Base-by-base conservation (phyloP, 37 sponge, comb jelly and placozoan species). In the Mnemiopsis leidyi region DNA sequence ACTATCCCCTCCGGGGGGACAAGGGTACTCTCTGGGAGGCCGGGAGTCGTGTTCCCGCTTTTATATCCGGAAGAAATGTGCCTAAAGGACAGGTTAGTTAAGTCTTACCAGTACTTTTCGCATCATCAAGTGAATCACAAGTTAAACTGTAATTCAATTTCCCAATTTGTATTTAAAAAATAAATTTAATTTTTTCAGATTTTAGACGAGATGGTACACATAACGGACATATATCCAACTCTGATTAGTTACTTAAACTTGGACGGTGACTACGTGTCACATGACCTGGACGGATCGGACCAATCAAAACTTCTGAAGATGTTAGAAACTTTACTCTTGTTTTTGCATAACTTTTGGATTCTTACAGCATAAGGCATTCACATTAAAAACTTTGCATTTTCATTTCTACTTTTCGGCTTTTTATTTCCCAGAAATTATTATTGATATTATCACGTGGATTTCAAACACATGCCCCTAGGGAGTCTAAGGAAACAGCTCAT, bases 1-100 rank as follows among this genome's bases (percentile, higher is more conserved):
- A 93, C 93, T 93, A 83, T 29, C 93, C 93, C 29, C 82, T 93
- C 23, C 30, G 83, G 7, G 93, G 93, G 18, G 93, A 77, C 48
- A 93, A 93, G 82, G 77, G 36, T 2, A n/a, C 61, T 9, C 61
- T 93, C 1, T 93, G 93, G 93, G 93, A 93, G 25, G 93, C 40
- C 13, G 93, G 82, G 0, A 38, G 32, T 23, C 1, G 93, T 16
- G 93, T 82, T 7, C 73, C 93, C 16, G 93, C 67, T 25, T 90
- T 90, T 38, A 38, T 90, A 34, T 61, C 30, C 21, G 68, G 92
- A 23, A 38, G 21, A 7, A 26, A 23, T 26, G n/a, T 39, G 1
- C 92, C 48, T 39, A 38, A 90, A 23, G 68, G 92, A 26, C 23
- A 39, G 92, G 68, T 61, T n/a, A 23, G 28, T 13, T 18, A 48